Evolutionary conservation across 2,888 invertebrate species (phyloP), one percentile per base, ranked within the genome.

Genomic region (Athalia circularis): DNA sequence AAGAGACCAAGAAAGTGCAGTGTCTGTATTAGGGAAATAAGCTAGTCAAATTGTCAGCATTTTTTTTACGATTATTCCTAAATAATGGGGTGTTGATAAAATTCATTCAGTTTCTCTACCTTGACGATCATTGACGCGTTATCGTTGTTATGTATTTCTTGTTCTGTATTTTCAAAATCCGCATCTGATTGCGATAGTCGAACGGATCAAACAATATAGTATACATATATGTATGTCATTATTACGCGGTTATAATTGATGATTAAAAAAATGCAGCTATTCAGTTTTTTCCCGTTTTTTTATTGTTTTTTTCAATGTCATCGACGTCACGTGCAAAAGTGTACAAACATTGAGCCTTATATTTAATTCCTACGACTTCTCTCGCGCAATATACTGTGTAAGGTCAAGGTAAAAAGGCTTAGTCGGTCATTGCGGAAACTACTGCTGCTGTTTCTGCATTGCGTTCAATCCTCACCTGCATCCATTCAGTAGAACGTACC

Each of bases 321-420:
- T 50, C 43, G 8, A 43, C 61, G 29, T 64, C 62, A 75, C 62
- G 62, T 64, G 62, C 9, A 15, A 64, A 29, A 29, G 29, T 29
- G 29, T 52, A 29, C 50, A 62, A 52, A 75, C 48, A 62, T 29
- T n/a, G 47, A 50, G 75, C 62, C 62, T 75, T 75, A 15, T 75
- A 75, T 75, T 62, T 29, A n/a, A 75, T 75, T 75, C 50, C 62
- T 75, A 75, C 62, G 75, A 75, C 75, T 75, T 75, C 75, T 45
- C 43, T 4, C 54, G 4, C 54, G n/a, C 54, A 54, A 29, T 29
- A 29, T 29, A 29, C 29, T 47, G 72, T 45, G 48, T 29, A 75
- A 75, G 75, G 75, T 75, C 75, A 75, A 75, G 75, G 75, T 62
- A 13, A 50, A 62, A 75, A 64, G 64, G 62, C 29, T 75, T 64